Evolutionary conservation across 2,888 invertebrate species (phyloP).

Genomic region (Blastobasis lacticolella): DNA sequence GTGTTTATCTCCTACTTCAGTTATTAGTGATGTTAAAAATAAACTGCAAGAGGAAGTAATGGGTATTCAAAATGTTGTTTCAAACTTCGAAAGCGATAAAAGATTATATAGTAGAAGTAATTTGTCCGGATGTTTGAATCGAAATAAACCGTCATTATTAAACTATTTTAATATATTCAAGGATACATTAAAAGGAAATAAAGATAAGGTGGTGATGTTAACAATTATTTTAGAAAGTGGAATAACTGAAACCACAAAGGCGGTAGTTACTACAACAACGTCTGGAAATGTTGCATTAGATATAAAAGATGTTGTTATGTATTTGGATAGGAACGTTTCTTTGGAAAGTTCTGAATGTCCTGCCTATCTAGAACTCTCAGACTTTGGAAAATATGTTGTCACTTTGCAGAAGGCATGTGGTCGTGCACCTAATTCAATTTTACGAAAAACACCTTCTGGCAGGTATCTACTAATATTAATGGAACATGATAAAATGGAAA

Average conservation of each 20-base stretch:
- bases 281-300: constrained; percentile 27
- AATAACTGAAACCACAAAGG: constrained; percentile 12
- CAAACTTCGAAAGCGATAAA: neutral
- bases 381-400: too few relatives aligned
- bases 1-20: too few relatives aligned
- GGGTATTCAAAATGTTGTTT: too few relatives aligned
- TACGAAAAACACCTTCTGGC: constrained; percentile 25
- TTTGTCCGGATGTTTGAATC: too few relatives aligned
- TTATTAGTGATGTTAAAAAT: too few relatives aligned
- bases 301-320: constrained; percentile 16
- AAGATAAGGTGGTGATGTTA: constrained; percentile 1
- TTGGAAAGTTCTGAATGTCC: constrained; percentile 17
- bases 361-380: constrained; percentile 18
- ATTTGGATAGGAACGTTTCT: constrained; percentile 14
- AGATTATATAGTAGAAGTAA: neutral
- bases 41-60: too few relatives aligned
- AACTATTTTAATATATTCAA: neutral
- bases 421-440: constrained; percentile 20
- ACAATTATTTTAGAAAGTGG: constrained; percentile 12
- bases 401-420: constrained; percentile 3
- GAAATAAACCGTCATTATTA: too few relatives aligned
- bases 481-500: constrained; percentile 10
- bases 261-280: constrained; percentile 20
- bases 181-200: constrained; percentile 11
- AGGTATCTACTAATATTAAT: constrained; percentile 19